phyloP scores from a whole-genome alignment of 2,888 invertebrate species.

The Myathropa florea region DNA sequence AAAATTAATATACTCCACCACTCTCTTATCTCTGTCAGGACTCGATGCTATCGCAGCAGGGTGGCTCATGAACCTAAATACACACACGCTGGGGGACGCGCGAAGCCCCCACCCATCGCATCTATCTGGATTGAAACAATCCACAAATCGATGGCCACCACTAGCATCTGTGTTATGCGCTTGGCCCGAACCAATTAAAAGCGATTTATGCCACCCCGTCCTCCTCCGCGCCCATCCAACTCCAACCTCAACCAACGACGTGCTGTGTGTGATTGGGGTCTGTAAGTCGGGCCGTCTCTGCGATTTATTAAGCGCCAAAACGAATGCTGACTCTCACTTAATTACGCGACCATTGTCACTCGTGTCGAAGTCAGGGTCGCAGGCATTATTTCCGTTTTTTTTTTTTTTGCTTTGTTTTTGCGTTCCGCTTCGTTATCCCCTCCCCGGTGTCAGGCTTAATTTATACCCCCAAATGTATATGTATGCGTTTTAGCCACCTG shows the following conservation, averaged over 20 bases:
- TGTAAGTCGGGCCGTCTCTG: background rate
- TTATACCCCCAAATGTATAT: constrained; percentile 24
- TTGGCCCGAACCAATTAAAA: constrained; percentile 57
- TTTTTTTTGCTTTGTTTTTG: background rate
- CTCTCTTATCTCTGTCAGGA: constrained; percentile 28
- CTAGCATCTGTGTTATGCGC: constrained; percentile 37
- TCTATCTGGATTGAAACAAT: constrained; percentile 11
- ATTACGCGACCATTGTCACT: constrained; percentile 70
- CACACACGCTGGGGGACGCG: background rate
- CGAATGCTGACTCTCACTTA: constrained; percentile 67
- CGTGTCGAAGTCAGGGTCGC: constrained; percentile 40
- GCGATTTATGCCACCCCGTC: constrained; percentile 51
- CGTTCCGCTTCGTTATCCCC: background rate
- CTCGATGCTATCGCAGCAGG: constrained; percentile 24
- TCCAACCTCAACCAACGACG: background rate
- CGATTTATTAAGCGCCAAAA: constrained; percentile 64
- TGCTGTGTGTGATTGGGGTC: background rate
- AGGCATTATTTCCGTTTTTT: constrained; percentile 2
- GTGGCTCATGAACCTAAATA: background rate
- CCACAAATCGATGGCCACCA: constrained; percentile 47
- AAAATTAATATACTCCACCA: constrained; percentile 38
- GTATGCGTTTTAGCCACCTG: constrained; percentile 59
- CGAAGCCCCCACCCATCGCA: background rate
- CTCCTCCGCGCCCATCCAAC: background rate
- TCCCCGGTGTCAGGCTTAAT: constrained; percentile 22